Percentiles rank a stretch among this genome's conserved stretches.
These are phyloP conservation scores for Autographa pulchrina DNA, from an alignment of 2,888 invertebrate genomes.

Conservation along the genomic window DNA sequence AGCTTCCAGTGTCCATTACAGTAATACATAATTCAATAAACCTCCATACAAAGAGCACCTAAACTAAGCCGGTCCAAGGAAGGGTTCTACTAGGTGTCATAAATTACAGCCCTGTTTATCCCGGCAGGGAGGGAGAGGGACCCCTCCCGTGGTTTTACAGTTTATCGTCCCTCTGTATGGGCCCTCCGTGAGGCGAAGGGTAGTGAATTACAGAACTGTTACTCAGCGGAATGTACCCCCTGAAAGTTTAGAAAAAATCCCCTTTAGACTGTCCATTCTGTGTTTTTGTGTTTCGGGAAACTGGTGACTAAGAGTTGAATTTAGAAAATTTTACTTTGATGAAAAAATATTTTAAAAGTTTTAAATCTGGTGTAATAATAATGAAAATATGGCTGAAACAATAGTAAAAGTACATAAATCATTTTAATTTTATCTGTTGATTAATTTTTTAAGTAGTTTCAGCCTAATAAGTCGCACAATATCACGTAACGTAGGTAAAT, in stretches of 20 bases:
- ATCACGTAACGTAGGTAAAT: not conserved
- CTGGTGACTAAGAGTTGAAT: conserved; percentile 5
- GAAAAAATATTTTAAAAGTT: not conserved
- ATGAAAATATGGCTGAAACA: not conserved
- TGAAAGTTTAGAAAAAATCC: conserved; percentile 66
- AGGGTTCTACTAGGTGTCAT: conserved; percentile 84
- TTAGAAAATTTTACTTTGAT: not conserved
- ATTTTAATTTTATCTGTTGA: no score
- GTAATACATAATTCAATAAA: conserved; percentile 61
- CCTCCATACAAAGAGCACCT: conserved; percentile 52
- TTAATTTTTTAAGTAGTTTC: no score
- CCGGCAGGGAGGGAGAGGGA: conserved; percentile 77
- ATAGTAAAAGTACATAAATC: no score
- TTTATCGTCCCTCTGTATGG: conserved; percentile 85
- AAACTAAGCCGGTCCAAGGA: conserved; percentile 66
- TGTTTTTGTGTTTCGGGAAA: conserved; percentile 30
- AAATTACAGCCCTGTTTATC: conserved; percentile 88
- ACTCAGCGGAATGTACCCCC: conserved; percentile 81
- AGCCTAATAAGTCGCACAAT: not conserved
- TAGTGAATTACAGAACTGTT: conserved; percentile 82
- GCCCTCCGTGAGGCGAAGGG: conserved; percentile 77
- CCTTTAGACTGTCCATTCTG: conserved; percentile 64
- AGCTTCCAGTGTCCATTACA: conserved; percentile 57
- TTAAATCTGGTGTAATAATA: no score
- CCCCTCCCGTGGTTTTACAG: conserved; percentile 87